Conservation (phyloP, 2,888 invertebrate species). For the Notocelia uddmanniana region DNA sequence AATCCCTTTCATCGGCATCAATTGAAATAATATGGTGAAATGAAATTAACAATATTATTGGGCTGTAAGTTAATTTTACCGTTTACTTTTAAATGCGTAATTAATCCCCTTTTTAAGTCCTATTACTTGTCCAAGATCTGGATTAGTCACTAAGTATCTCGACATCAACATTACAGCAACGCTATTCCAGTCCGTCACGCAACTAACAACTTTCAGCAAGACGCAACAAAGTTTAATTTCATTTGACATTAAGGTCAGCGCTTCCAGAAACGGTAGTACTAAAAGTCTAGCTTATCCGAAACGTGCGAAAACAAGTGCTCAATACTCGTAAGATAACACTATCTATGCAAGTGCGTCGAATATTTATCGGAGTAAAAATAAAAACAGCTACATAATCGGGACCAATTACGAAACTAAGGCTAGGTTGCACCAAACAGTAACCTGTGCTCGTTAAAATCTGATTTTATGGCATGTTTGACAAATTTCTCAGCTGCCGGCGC, state of each 20-base stretch:
- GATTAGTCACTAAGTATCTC: conserved; percentile 13
- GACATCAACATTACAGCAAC: background rate
- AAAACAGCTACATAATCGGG: background rate
- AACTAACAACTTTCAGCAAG: background rate
- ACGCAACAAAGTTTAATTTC: background rate
- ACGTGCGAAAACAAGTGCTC: conserved; percentile 14
- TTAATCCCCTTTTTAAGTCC: conserved; percentile 10
- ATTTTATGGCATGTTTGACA: too few relatives aligned
- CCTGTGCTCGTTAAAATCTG: too few relatives aligned
- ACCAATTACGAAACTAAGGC: background rate
- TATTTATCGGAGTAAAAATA: background rate
- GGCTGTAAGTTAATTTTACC: conserved; percentile 7
- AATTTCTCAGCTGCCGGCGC: too few relatives aligned
- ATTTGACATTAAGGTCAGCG: background rate
- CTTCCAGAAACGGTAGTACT: background rate
- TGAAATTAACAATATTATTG: background rate
- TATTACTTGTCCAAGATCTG: conserved; percentile 5
- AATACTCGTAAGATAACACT: conserved; percentile 5
- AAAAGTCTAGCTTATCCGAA: conserved; percentile 11
- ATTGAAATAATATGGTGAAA: background rate
- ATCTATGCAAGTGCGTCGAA: conserved; percentile 16
- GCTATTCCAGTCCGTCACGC: background rate
- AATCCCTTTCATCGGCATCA: background rate
- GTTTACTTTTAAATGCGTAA: conserved; percentile 2
- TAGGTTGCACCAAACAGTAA: too few relatives aligned